These are phyloP conservation scores for Pongo pygmaeus DNA, from an alignment of 2,113 vertebrate species.

Conservation along the genomic window DNA sequence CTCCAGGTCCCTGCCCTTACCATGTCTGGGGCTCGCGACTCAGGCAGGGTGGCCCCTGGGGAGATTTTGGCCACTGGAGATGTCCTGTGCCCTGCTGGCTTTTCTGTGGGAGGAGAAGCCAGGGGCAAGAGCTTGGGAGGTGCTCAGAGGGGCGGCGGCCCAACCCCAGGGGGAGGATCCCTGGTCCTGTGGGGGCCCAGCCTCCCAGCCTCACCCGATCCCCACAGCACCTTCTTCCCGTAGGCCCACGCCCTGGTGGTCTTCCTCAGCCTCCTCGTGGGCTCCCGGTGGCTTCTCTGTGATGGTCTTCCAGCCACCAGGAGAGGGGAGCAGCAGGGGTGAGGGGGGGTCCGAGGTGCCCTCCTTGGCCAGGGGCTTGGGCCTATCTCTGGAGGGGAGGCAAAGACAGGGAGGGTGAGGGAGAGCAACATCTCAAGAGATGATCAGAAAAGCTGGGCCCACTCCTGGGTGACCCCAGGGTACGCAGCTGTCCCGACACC, in stretches of 20 bases:
- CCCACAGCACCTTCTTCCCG: conserved; percentile 64
- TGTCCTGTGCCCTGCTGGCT: conserved; percentile 45
- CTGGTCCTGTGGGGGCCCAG: rapidly evolving
- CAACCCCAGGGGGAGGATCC: rapidly evolving
- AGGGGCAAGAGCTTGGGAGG: not conserved
- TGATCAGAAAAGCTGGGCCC: not conserved
- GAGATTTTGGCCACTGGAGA: conserved; percentile 76
- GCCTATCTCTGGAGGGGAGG: conserved; percentile 71
- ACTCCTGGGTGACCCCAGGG: not conserved
- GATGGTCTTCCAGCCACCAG: conserved; percentile 24
- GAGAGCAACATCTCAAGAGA: not conserved
- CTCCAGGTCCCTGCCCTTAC: conserved; percentile 63
- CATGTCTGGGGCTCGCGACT: conserved; percentile 75
- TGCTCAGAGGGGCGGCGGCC: rapidly evolving
- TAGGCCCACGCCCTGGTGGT: rapidly evolving
- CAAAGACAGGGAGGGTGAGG: not conserved
- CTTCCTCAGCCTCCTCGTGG: conserved; percentile 57
- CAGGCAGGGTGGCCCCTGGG: conserved; percentile 67
- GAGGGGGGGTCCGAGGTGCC: conserved; percentile 60
- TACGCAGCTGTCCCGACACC: rapidly evolving
- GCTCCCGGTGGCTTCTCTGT: conserved; percentile 56
- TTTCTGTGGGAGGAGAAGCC: conserved; percentile 69
- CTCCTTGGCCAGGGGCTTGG: conserved; percentile 71
- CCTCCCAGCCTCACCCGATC: not conserved
- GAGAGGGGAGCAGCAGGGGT: conserved; percentile 70